Base-by-base conservation (phyloP, 2,888 invertebrate species). In the Neria commutata region DNA sequence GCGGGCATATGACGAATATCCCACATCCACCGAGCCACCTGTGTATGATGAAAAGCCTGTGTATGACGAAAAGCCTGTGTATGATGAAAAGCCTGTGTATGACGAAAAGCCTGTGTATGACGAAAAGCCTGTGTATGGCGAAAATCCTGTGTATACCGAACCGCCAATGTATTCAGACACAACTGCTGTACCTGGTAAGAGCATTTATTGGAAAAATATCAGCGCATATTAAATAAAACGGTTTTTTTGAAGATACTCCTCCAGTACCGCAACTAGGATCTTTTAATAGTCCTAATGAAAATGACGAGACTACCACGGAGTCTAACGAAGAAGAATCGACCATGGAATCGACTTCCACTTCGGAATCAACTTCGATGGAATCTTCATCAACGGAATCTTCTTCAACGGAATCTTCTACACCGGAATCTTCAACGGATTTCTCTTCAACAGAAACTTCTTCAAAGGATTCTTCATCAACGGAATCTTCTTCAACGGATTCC, bases 81-180 rank as follows among this genome's bases (percentile, higher is more conserved):
- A 58, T 24, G 34, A 25, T 26, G 23, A 50, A 2, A 70, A 68
- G 33, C 58, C 62, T 51, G 68, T 66, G 16, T 24, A 54, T 3
- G 58, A 60, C 49, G 17, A 49, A 8, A 63, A 64, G 16, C 56
- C 61, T 54, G 62, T 57, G 10, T 45, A 58, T 24, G 34, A 25
- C 26, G 23, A 50, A 2, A 70, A 68, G 33, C 58, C 62, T 51
- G 68, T 66, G 16, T 24, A 54, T 3, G 58, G 58, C 49, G 17
- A 49, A 8, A 63, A 64, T 16, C 56, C 61, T 54, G 62, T 57
- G 10, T 45, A 58, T 24, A 37, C 23, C 26, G 23, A 50, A 2
- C 70, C 68, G 33, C 58, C 62, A 48, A 68, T 66, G 16, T 24
- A 54, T 3, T n/a, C n/a, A n/a, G n/a, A n/a, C n/a, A 1, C 21